phyloP scores from a whole-genome alignment of 2,888 invertebrate species.

The Zelleria hepariella region DNA sequence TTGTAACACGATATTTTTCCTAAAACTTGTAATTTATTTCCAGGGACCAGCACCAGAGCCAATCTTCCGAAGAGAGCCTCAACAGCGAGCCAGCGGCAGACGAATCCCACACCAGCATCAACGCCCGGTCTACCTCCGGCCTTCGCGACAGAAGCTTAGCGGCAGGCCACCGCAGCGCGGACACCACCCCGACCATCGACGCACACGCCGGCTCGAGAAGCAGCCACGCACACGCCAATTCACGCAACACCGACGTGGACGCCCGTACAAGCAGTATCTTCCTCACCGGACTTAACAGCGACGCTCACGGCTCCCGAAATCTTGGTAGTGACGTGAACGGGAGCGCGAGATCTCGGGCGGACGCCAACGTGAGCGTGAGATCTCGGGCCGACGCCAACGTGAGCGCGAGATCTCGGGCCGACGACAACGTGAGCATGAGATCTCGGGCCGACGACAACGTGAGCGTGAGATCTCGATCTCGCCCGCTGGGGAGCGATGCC shows the following conservation, averaged over 20 bases:
- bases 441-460: not conserved
- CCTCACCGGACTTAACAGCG: not conserved
- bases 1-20: not conserved
- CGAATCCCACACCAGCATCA: not conserved
- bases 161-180: too few relatives aligned
- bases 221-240: conserved; percentile 6
- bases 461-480: not conserved
- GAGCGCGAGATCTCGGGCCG: not conserved
- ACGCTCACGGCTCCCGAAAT: too few relatives aligned
- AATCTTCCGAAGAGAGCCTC: not conserved
- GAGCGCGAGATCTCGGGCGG: too few relatives aligned
- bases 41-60: not conserved
- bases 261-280: not conserved
- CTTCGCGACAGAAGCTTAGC: not conserved
- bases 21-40: not conserved
- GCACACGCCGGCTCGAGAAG: conserved; percentile 6
- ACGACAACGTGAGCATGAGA: not conserved
- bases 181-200: too few relatives aligned
- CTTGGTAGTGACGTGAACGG: too few relatives aligned
- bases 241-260: not conserved
- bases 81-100: not conserved
- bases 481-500: conserved; percentile 2
- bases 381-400: not conserved
- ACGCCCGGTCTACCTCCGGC: not conserved
- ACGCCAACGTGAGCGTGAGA: too few relatives aligned